Evolutionary conservation across 1,140 invertebrate species (phyloP).

Genomic region (Bombus haemorrhoidalis): DNA sequence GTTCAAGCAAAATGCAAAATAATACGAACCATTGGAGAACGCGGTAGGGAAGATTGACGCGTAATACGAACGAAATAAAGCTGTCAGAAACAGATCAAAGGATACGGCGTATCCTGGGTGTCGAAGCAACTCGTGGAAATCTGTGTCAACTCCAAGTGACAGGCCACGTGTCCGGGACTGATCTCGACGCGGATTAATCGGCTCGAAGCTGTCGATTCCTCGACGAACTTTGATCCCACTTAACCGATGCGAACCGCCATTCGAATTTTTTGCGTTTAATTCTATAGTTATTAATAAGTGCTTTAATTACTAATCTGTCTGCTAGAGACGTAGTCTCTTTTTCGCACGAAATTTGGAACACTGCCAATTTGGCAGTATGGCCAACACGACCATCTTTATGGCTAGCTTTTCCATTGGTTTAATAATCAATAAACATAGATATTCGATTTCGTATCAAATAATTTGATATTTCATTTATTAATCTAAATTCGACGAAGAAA

Average conservation of each 20-base stretch:
- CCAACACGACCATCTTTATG: background rate
- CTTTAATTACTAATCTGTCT: conserved; percentile 37
- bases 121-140: conserved; percentile 22
- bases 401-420: conserved; percentile 8
- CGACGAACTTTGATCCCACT: background rate
- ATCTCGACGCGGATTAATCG: background rate
- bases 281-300: conserved; percentile 41
- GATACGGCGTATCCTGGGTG: conserved; percentile 22
- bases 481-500: no score
- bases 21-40: background rate
- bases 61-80: conserved; percentile 20
- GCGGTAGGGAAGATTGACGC: background rate
- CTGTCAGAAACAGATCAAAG: conserved; percentile 43
- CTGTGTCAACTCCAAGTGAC: conserved; percentile 27
- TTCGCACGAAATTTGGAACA: conserved; percentile 5
- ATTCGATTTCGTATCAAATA: background rate
- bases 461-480: no score
- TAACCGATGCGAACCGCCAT: background rate
- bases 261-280: conserved; percentile 23
- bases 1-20: background rate
- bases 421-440: conserved; percentile 27
- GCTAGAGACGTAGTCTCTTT: background rate
- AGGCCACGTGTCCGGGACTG: conserved; percentile 25
- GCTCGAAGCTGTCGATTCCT: background rate
- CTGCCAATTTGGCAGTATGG: conserved; percentile 3